These are phyloP conservation scores for Microcebus lehilahytsara DNA, from an alignment of 2,113 vertebrate genomes.

Conservation along the genomic window DNA sequence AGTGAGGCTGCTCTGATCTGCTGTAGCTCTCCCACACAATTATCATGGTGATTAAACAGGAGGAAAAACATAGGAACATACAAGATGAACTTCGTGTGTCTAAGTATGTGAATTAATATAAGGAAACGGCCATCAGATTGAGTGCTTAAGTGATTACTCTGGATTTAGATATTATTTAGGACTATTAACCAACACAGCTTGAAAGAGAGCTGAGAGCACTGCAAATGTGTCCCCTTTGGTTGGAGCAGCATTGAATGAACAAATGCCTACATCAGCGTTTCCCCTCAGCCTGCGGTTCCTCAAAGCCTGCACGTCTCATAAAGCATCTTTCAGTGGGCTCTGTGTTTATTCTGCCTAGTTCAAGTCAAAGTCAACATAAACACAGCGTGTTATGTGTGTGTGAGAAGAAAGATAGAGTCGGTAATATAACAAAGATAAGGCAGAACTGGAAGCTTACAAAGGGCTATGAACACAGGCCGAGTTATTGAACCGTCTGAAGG, in stretches of 20 bases:
- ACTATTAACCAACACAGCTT: background rate
- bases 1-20: background rate
- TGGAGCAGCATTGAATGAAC: background rate
- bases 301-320: background rate
- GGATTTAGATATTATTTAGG: background rate
- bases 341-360: background rate
- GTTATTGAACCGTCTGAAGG: background rate
- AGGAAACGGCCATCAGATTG: background rate
- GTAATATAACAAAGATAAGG: background rate
- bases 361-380: too few species aligned
- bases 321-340: background rate
- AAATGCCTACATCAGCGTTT: background rate
- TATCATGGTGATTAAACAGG: accelerated
- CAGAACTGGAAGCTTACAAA: background rate
- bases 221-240: background rate
- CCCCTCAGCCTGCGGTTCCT: background rate
- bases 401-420: background rate
- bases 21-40: accelerated
- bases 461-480: accelerated
- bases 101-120: background rate
- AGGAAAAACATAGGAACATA: background rate
- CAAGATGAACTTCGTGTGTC: background rate
- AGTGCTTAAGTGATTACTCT: background rate
- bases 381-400: accelerated
- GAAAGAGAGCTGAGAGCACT: background rate